A percentile compares a stretch with the other conserved stretches of the same genome.
Conservation (phyloP, 2,113 vertebrate species). For the Tachuris rubrigastra region DNA sequence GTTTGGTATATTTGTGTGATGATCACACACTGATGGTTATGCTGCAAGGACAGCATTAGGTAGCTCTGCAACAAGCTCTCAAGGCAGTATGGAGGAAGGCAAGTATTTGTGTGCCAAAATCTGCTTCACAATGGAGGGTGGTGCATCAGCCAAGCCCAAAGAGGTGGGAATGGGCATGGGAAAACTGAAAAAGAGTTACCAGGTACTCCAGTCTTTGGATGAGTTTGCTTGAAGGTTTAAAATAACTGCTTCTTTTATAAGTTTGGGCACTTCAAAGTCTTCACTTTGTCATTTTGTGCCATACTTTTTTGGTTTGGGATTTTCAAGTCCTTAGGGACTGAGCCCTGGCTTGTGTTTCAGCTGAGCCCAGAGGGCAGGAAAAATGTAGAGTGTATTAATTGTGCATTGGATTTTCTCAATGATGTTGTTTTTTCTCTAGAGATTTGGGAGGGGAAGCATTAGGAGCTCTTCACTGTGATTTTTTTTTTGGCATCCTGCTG, state of each 20-base stretch:
- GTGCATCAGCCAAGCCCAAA: not conserved
- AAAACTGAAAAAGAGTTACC: not conserved
- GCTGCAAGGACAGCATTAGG: not conserved
- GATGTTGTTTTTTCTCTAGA: not conserved
- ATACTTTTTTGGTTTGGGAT: not conserved
- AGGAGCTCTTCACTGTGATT: not conserved
- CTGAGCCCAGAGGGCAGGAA: not conserved
- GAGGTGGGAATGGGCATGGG: not conserved
- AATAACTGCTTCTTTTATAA: not conserved
- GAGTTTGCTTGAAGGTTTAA: not conserved
- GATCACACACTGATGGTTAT: accelerated
- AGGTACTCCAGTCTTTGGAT: not conserved
- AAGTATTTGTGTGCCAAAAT: not conserved
- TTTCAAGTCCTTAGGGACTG: not conserved
- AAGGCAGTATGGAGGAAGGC: not conserved
- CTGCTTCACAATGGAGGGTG: not conserved
- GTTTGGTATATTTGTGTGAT: not conserved
- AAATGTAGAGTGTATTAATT: not conserved
- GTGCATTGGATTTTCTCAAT: not conserved
- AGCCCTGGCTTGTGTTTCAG: not conserved
- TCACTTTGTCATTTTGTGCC: not conserved
- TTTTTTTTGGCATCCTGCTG: not conserved
- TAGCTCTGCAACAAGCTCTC: not conserved
- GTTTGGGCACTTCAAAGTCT: not conserved
- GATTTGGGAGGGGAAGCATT: not conserved